Base-by-base conservation (phyloP, 2,888 invertebrate genomes). In the Ectobius pallidus region DNA sequence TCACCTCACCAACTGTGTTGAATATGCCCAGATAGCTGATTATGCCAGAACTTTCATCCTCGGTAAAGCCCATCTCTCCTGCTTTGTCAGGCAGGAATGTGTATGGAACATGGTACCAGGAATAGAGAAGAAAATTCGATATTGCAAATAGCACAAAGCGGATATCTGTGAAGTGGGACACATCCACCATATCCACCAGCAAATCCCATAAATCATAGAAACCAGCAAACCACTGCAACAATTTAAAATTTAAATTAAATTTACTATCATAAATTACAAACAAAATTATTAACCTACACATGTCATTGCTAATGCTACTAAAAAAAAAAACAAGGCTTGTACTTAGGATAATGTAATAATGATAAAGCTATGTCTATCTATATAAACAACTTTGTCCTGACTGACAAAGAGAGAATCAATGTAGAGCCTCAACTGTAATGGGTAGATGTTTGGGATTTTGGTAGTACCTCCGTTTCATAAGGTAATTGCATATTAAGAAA, bases 51-150 rank as follows among this genome's bases (percentile, higher is more conserved):
- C 92, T 88, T 78, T 91, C 89, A 6, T 89, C 88, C 79, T 92
- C 90, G 75, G 87, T 87, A 81, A 90, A 90, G 25, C 93, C 93
- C 82, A 90, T 86, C 79, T 88, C 87, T 55, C 89, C 87, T 11
- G 92, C 93, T 81, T 90, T 90, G 81, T 96, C 96, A 1, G 93
- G 90, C 77, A 96, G 87, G 85, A 95, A 97, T 77, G 97, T 92
- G 82, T 97, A 97, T 1, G 96, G 95, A 71, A 96, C 94, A 82
- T 97, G 96, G 83, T 93, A 93, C 93, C 96, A 96, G 79, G 93
- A 91, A 85, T 96, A 96, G 76, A 97, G 86, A 25, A 96, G 86
- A 82, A 96, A 94, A 85, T 96, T 96, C 73, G 95, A 95, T 22
- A 96, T 81, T 27, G 93, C 91, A 84, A 96, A 96, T 69, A 93